A percentile compares a stretch with the other conserved stretches of the same genome.
These are phyloP conservation scores for Anas platyrhynchos DNA, from an alignment of 2,113 vertebrate species.

Conservation along the genomic window DNA sequence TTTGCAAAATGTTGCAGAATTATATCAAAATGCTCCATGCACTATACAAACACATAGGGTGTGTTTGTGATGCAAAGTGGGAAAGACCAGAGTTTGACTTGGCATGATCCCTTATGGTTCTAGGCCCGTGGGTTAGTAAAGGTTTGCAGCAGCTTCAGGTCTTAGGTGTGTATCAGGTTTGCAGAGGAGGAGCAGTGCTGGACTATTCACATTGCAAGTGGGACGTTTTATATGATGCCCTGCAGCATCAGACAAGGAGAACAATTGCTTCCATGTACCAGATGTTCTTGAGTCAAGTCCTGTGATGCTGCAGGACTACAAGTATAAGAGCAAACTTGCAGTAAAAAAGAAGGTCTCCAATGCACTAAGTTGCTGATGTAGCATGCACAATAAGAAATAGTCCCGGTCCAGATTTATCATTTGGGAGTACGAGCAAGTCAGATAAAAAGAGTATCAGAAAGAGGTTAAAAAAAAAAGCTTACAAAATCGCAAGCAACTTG, in stretches of 20 bases:
- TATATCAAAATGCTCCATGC: not conserved
- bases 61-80: not conserved
- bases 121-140: not conserved
- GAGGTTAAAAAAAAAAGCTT: not conserved
- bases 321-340: not conserved
- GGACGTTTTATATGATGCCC: not conserved
- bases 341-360: not conserved
- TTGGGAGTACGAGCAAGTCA: not conserved
- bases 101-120: rapidly evolving
- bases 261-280: not conserved
- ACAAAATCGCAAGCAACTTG: not conserved
- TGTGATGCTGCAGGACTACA: not conserved
- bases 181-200: not conserved
- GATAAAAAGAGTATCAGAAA: not conserved
- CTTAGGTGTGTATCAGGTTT: not conserved
- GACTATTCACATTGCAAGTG: not conserved
- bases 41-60: not conserved
- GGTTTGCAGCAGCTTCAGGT: not conserved
- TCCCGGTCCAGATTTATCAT: not conserved
- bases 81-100: not conserved
- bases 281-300: not conserved
- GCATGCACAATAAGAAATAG: not conserved
- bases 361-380: not conserved
- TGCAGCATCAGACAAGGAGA: not conserved
- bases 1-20: not conserved